phyloP scores from a whole-genome alignment of 2,113 vertebrate species.

The Chionis minor region DNA sequence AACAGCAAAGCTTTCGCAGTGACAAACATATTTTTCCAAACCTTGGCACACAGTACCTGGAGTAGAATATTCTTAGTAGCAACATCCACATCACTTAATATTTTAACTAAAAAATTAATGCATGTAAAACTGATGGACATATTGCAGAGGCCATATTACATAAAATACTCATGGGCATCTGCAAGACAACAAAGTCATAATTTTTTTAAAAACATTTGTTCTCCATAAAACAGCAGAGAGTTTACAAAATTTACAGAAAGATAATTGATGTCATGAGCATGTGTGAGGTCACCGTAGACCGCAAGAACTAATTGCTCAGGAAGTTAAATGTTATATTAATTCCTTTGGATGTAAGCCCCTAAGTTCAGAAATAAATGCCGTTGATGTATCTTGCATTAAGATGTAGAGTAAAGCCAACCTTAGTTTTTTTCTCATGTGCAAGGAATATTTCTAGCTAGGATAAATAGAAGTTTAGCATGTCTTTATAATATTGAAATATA shows the following conservation, averaged over 20 bases:
- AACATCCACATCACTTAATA: not conserved
- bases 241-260: not conserved
- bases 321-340: not conserved
- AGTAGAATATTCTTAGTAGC: not conserved
- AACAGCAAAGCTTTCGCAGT: not conserved
- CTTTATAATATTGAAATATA: not conserved
- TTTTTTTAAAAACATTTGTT: not conserved
- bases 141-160: not conserved
- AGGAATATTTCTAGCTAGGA: not conserved
- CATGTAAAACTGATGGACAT: not conserved
- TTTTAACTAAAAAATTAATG: not conserved
- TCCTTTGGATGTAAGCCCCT: not conserved
- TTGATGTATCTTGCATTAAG: not conserved
- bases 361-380: not conserved
- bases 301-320: not conserved
- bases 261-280: not conserved
- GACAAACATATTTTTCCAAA: not conserved
- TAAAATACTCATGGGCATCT: not conserved
- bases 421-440: not conserved
- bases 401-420: not conserved
- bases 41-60: not conserved
- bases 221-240: not conserved
- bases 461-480: not conserved
- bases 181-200: not conserved
- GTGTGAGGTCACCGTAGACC: not conserved